phyloP scores from a whole-genome alignment of 1,140 invertebrate genomes.

The Eriocheir sinensis region DNA sequence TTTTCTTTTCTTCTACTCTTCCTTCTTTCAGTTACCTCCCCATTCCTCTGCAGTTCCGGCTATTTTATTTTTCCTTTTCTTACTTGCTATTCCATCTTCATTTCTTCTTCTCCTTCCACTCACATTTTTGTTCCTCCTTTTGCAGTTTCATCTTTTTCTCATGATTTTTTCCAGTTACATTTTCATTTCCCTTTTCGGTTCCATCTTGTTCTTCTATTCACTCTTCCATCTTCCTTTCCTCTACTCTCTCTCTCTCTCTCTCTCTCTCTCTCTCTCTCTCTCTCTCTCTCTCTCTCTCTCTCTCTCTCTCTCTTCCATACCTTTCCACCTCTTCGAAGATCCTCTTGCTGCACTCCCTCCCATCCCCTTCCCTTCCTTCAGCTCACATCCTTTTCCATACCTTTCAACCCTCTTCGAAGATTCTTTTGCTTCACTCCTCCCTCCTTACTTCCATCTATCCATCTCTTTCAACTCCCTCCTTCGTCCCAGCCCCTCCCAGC shows the following conservation, averaged over 20 bases:
- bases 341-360: background rate
- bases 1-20: too few species aligned
- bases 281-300: background rate
- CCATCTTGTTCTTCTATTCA: background rate
- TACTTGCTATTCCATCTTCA: too few species aligned
- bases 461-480: background rate
- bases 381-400: background rate
- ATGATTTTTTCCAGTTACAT: too few species aligned
- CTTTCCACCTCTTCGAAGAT: background rate
- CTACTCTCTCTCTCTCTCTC: background rate
- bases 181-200: background rate
- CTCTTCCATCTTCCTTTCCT: background rate
- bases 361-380: background rate
- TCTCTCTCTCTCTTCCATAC: background rate
- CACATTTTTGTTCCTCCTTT: too few species aligned
- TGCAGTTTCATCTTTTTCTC: too few species aligned
- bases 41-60: too few species aligned
- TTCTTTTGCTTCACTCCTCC: slow-evolving; percentile 9
- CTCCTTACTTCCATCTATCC: background rate
- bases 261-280: background rate
- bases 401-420: background rate
- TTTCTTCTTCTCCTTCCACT: too few species aligned
- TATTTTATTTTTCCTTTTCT: too few species aligned
- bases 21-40: too few species aligned
- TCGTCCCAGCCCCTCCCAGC: background rate